These are phyloP conservation scores for Drosophila phalerata DNA, from an alignment of 2,888 invertebrate genomes.

Conservation along the genomic window DNA sequence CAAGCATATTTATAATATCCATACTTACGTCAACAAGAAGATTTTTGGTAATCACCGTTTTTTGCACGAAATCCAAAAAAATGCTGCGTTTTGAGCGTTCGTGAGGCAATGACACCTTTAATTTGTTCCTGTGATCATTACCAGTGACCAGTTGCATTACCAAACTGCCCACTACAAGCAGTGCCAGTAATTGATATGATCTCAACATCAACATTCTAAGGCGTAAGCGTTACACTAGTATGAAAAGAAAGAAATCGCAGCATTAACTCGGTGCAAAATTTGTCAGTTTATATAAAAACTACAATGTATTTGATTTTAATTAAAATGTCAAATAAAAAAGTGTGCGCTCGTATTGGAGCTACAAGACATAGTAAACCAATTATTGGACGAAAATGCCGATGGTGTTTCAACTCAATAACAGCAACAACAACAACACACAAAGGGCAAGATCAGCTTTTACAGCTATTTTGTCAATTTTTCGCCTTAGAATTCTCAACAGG, in stretches of 20 bases:
- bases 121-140: not conserved
- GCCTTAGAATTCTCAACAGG: no score
- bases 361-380: no score
- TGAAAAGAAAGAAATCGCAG: not conserved
- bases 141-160: conserved; percentile 33
- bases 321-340: no score
- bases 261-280: not conserved
- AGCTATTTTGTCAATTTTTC: no score
- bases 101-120: conserved; percentile 41
- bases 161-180: conserved; percentile 30
- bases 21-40: conserved; percentile 82
- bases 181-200: conserved; percentile 8
- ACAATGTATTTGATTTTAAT: no score
- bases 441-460: no score
- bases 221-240: not conserved
- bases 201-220: not conserved
- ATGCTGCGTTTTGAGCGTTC: conserved; percentile 77
- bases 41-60: conserved; percentile 82
- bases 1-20: not conserved
- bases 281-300: not conserved
- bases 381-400: no score
- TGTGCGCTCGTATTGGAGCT: no score
- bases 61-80: conserved; percentile 84
- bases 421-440: no score
- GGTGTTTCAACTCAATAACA: no score